Base-by-base conservation (phyloP, 1,140 invertebrate species). In the Drosophila paulistorum region DNA sequence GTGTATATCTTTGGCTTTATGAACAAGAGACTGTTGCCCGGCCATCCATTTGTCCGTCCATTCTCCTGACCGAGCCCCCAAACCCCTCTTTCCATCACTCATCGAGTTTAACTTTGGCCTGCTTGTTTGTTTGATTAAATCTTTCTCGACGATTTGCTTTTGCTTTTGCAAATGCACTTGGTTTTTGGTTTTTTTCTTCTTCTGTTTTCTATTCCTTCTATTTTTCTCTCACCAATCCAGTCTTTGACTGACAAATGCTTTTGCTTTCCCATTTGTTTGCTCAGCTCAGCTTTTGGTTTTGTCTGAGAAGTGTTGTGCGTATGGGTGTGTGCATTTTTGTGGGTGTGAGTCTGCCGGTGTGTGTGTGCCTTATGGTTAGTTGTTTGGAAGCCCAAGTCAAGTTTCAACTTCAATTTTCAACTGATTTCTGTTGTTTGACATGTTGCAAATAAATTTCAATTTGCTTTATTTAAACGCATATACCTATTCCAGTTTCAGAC, bases 131-230 rank as follows among this genome's bases (percentile, higher is more conserved):
- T 69, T 78, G 76, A 73, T 74, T 74, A 57, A 82, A 82, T 81
- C 79, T 81, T 74, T 82, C 80, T 66, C 60, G 75, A 57, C 68
- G 71, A 74, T 83, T 84, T 84, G 80, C 23, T 67, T 59, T 65
- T 76, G 72, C 77, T 63, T 60, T 65, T 63, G 73, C 65, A 77
- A 57, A 65, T 66, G 66, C 55, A 37, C 23, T 57, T 9, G 45
- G 9, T 9, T 37, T 37, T 35, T 14, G 13, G 60, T 74, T 10
- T 48, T 48, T 20, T 17, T 65, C 45, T 37, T 33, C 39, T 64
- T 74, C 68, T 74, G 14, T 30, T 10, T 26, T 65, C 35, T 60
- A 57, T n/a, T 73, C 39, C 35, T 14, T 45, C 42, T 45, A 45
- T 61, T 72, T 57, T 57, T 58, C 51, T 58, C 51, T 51, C 30